These are phyloP conservation scores for Pterocles burchelli DNA, from an alignment of 2,113 vertebrate genomes.

Conservation along the genomic window DNA sequence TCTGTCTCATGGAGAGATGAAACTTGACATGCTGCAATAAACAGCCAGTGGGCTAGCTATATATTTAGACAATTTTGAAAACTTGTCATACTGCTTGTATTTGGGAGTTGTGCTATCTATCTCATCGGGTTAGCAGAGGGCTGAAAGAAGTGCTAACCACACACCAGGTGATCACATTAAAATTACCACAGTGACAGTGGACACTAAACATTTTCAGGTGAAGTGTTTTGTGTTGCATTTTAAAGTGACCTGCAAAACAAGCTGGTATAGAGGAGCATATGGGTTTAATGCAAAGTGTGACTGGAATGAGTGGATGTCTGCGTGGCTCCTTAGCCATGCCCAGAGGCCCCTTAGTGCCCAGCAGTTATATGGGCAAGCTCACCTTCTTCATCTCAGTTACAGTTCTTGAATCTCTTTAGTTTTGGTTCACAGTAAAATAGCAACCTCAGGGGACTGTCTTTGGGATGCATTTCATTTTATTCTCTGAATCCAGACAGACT, in stretches of 20 bases:
- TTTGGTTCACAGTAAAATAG: background rate
- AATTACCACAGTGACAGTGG: background rate
- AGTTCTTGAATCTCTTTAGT: background rate
- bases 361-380: background rate
- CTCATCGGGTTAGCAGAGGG: background rate
- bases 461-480: background rate
- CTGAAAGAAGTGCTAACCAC: background rate
- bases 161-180: background rate
- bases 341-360: background rate
- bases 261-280: background rate
- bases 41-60: background rate
- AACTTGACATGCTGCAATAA: constrained; percentile 9
- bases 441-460: background rate
- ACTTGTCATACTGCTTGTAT: background rate
- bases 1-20: background rate
- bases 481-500: background rate
- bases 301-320: background rate
- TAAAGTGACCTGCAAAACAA: background rate
- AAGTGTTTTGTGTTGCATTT: background rate
- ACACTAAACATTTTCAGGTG: background rate
- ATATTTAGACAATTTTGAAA: constrained; percentile 20
- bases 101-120: background rate
- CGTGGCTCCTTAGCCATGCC: background rate
- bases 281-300: background rate
- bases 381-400: background rate